Evolutionary conservation across 2,888 invertebrate genomes (phyloP).

Genomic region (Autographa pulchrina): DNA sequence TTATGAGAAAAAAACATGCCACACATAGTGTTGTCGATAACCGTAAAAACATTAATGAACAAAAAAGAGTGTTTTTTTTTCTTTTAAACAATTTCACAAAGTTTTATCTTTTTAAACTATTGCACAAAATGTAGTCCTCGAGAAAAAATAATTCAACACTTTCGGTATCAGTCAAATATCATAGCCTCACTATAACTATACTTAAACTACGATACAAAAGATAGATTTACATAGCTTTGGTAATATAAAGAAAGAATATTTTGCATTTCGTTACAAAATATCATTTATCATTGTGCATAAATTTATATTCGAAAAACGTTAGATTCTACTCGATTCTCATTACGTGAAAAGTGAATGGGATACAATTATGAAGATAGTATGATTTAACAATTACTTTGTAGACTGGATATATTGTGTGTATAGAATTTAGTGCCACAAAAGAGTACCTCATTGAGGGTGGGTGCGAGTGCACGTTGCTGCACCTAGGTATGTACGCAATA

Average conservation of each 20-base stretch:
- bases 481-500: not conserved
- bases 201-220: conserved; percentile 61
- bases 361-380: not conserved
- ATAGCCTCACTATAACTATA: conserved; percentile 70
- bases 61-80: not conserved
- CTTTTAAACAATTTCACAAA: conserved; percentile 7
- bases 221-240: conserved; percentile 70
- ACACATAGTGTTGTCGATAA: conserved; percentile 21
- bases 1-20: conserved; percentile 19
- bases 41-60: conserved; percentile 15
- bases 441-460: not conserved
- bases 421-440: not conserved
- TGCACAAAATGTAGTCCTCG: conserved; percentile 15
- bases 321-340: conserved; percentile 16
- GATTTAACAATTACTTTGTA: not conserved
- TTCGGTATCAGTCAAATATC: conserved; percentile 70
- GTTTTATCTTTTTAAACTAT: conserved; percentile 3
- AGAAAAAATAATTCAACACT: conserved; percentile 46
- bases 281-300: conserved; percentile 38
- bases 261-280: conserved; percentile 44
- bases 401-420: not conserved
- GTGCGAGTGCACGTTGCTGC: not conserved
- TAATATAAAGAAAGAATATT: conserved; percentile 60
- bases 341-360: not conserved
- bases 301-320: conserved; percentile 30